These are phyloP conservation scores for Caenorhabditis wallacei DNA, from an alignment of 2,888 invertebrate genomes.

Conservation along the genomic window DNA sequence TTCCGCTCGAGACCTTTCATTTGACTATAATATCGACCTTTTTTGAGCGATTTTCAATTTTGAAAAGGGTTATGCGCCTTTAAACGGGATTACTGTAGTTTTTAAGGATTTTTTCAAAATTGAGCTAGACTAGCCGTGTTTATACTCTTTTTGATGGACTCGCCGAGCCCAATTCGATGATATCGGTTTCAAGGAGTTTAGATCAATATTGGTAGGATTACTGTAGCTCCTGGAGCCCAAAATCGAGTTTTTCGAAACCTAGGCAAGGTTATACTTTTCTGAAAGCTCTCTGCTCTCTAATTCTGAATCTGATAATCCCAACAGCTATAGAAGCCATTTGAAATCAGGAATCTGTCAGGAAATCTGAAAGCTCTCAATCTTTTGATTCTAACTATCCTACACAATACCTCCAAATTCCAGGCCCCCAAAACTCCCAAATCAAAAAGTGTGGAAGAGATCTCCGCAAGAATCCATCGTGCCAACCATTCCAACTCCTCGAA, in stretches of 20 bases:
- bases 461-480: not conserved
- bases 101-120: not conserved
- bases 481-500: not conserved
- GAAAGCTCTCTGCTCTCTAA: not conserved
- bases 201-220: not conserved
- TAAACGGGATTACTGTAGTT: not conserved
- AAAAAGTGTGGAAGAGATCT: slow-evolving; percentile 5
- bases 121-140: too few species aligned
- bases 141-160: too few species aligned
- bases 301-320: too few species aligned
- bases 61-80: too few species aligned
- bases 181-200: too few species aligned
- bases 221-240: not conserved
- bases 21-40: too few species aligned
- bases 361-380: not conserved
- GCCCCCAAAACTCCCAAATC: slow-evolving; percentile 12
- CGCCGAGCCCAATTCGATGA: too few species aligned
- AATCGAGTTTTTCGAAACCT: not conserved
- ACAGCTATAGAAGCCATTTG: too few species aligned
- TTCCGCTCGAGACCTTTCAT: too few species aligned
- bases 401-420: slow-evolving; percentile 4
- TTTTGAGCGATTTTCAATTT: too few species aligned
- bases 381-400: too few species aligned
- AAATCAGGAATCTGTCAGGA: too few species aligned
- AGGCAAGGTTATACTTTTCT: not conserved